Base-by-base conservation (phyloP, 35 echinoderm and acorn worm species). In the Amphiura filiformis region DNA sequence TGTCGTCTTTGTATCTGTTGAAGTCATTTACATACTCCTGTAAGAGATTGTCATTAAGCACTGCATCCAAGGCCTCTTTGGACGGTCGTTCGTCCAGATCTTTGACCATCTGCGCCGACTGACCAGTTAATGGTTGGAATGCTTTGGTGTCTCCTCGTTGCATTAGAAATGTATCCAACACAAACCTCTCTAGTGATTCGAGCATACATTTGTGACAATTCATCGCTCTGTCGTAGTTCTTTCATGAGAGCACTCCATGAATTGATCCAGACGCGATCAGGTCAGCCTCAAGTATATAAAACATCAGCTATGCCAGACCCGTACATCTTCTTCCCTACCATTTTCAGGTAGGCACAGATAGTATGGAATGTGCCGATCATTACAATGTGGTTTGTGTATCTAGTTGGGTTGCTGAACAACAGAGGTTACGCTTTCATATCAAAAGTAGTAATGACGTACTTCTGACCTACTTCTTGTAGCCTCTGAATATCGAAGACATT, bases 341-440 rank as follows among this genome's bases (percentile, higher is more conserved):
- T 94, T 56, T 87, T 91, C 1, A 94, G 77, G 57, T 94, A 91
- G 28, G 83, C 84, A 76, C 65, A 86, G 83, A 61, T 49, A 34
- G 47, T 32, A 81, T 92, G 94, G 81, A 95, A 95, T 9, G 81
- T 35, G 14, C 89, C 94, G 56, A 89, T 88, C 65, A 86, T 82
- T 23, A 91, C 40, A 34, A 94, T 87, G 37, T 94, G 84, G 1
- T 87, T 76, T 26, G 87, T 80, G 41, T 91, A 94, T 12, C 38
- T 22, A 9, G 77, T 32, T 44, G 86, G 91, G 37, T 84, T 64
- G 1, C 34, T 85, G 89, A 85, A 95, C 13, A 95, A 39, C 22
- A 95, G 39, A 2, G 90, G 94, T 76, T 75, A 86, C 5, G 94
- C 94, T 34, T 92, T 95, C 94, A 95, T 95, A 41, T 95, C 94